A percentile compares a stretch with the other conserved stretches of the same genome.
These are phyloP conservation scores for Mungos mungo DNA, from an alignment of 2,113 vertebrate species.

Conservation along the genomic window DNA sequence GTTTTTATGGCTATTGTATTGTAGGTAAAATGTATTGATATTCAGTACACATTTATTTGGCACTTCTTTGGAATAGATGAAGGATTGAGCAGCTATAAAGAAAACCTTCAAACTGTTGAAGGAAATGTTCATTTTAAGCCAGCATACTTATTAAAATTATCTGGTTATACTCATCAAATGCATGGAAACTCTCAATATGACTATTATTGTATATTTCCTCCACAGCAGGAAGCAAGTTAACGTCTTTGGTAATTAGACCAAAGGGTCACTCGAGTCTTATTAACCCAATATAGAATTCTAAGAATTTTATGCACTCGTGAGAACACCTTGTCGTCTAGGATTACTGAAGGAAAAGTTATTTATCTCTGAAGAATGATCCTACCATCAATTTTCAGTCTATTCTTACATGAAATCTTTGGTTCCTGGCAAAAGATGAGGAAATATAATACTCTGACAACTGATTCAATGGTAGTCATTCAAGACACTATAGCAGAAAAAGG, in stretches of 20 bases:
- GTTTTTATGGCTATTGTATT: neutral
- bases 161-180: neutral
- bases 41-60: constrained; percentile 20
- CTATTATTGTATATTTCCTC: neutral
- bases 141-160: neutral
- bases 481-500: neutral
- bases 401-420: neutral
- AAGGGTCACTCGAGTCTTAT: neutral
- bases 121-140: neutral
- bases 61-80: neutral
- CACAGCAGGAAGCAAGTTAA: neutral
- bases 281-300: neutral
- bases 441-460: neutral
- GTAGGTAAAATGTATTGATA: neutral
- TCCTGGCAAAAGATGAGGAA: neutral
- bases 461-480: neutral
- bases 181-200: neutral
- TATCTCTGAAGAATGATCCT: neutral
- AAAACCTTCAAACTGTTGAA: neutral
- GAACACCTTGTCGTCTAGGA: neutral
- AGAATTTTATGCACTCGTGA: neutral
- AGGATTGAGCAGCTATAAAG: neutral
- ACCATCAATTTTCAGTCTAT: neutral
- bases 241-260: neutral
- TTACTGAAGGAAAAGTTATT: neutral